Conservation (phyloP, 2,888 invertebrate species). For the Hydraecia micacea region DNA sequence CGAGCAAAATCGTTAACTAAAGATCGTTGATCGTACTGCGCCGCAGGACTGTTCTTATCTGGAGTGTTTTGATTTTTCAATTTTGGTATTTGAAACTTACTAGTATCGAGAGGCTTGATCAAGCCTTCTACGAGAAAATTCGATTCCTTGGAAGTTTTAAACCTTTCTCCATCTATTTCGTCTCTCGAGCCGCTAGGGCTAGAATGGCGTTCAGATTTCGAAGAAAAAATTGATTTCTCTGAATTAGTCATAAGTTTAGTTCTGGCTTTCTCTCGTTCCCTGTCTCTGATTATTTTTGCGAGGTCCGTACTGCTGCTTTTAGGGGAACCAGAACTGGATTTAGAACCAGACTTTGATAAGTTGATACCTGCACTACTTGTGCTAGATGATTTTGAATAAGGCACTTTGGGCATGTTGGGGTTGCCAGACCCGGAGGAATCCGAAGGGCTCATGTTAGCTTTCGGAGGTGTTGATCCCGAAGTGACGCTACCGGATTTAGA, state of each 20-base stretch:
- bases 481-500: slow-evolving; percentile 83
- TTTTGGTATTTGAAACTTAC: slow-evolving; percentile 97
- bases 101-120: slow-evolving; percentile 94
- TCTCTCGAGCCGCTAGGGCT: slow-evolving; percentile 92
- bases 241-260: slow-evolving; percentile 90
- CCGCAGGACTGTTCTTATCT: slow-evolving; percentile 84
- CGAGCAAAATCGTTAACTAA: slow-evolving; percentile 87
- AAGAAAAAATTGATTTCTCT: slow-evolving; percentile 92
- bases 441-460: slow-evolving; percentile 83
- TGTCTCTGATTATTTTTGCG: slow-evolving; percentile 89
- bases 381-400: slow-evolving; percentile 87
- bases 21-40: slow-evolving; percentile 85
- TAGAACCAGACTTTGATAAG: slow-evolving; percentile 86
- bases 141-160: slow-evolving; percentile 92
- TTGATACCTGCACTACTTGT: slow-evolving; percentile 84
- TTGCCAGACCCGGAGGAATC: slow-evolving; percentile 79
- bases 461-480: slow-evolving; percentile 85
- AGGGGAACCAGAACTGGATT: slow-evolving; percentile 91
- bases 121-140: slow-evolving; percentile 93
- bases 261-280: slow-evolving; percentile 91
- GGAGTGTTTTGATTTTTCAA: slow-evolving; percentile 89
- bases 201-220: slow-evolving; percentile 91
- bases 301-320: slow-evolving; percentile 91
- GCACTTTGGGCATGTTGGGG: slow-evolving; percentile 83
- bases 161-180: slow-evolving; percentile 91